Evolutionary conservation across 2,113 vertebrate species (phyloP).

Genomic region (Delphinapterus leucas): DNA sequence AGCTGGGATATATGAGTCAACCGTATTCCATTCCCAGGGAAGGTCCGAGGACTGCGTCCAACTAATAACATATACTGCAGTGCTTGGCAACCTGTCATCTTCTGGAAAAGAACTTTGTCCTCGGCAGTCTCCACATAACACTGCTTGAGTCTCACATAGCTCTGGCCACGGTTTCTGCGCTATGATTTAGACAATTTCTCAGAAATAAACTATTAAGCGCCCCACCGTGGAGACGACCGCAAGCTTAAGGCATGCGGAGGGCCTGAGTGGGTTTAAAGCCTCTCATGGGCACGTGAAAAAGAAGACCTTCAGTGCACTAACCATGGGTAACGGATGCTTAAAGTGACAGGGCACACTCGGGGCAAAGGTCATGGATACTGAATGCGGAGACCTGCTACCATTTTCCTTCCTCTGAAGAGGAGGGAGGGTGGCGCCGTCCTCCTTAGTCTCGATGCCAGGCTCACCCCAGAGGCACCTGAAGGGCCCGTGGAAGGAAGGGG

Average conservation of each 20-base stretch:
- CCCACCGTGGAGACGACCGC: neutral
- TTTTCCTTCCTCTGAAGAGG: constrained; percentile 68
- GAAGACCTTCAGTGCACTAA: neutral
- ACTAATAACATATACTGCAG: neutral
- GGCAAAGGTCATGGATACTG: neutral
- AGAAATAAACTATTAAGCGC: constrained; percentile 35
- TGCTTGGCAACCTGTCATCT: constrained; percentile 3
- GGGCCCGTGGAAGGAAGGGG: constrained; percentile 4
- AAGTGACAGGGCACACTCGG: neutral
- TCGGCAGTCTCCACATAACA: neutral
- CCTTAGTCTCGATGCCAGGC: constrained; percentile 7
- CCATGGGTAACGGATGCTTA: neutral
- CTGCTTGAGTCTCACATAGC: neutral
- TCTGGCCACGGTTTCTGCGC: neutral
- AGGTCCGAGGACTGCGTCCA: neutral
- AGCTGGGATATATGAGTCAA: neutral
- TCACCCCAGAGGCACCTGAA: constrained; percentile 55
- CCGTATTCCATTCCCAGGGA: neutral
- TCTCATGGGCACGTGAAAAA: neutral
- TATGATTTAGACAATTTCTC: constrained; percentile 34
- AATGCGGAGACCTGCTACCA: constrained; percentile 45
- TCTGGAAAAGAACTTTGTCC: constrained; percentile 20
- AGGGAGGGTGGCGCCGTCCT: constrained; percentile 46
- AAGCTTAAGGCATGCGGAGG: neutral
- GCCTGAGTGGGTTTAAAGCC: constrained; percentile 2